Evolutionary conservation across 1,140 invertebrate genomes (phyloP), one percentile per base, ranked within the genome.

Genomic region (Drosophila nigromelanica): DNA sequence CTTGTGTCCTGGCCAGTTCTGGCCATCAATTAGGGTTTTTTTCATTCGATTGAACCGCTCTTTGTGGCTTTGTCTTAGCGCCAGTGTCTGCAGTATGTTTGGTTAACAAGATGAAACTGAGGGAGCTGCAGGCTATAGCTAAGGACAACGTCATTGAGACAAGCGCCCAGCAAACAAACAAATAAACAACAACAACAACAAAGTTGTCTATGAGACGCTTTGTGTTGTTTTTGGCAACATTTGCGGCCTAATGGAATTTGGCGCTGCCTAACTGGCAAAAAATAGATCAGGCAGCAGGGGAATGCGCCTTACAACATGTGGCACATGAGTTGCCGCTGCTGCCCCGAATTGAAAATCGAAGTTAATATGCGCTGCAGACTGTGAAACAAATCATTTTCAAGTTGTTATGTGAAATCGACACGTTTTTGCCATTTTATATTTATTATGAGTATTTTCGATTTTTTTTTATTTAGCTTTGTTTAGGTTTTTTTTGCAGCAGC

Each of bases 381-480:
- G 82, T 86, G 85, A 89, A 87, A 89, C 82, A 90, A 90, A 90
- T 90, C 87, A 87, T 83, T 90, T 89, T 82, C 80, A 83, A 87
- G 82, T 87, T 87, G 82, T 90, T 87, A 68, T 73, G 56, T 77
- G 76, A 90, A 87, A 89, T 90, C 89, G 89, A 90, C 87, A 90
- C 87, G 87, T 90, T 90, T 90, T 90, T 64, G 76, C 87, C 87
- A 90, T 90, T 90, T 90, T 81, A 80, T 87, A 87, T 87, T 87
- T 87, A 87, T 87, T 87, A 87, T 89, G 83, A 80, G 64, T n/a
- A 55, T 81, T 83, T 86, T 76, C n/a, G 6, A 56, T 69, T 59
- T 52, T 63, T 51, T 56, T 18, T 43, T 51, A 24, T 24, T 24
- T 24, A 3, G 21, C 21, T 24, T 24, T 24, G 21, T 24, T 24